Evolutionary conservation across 1,140 invertebrate species (phyloP).

Genomic region (Carcinoscorpius rotundicauda): DNA sequence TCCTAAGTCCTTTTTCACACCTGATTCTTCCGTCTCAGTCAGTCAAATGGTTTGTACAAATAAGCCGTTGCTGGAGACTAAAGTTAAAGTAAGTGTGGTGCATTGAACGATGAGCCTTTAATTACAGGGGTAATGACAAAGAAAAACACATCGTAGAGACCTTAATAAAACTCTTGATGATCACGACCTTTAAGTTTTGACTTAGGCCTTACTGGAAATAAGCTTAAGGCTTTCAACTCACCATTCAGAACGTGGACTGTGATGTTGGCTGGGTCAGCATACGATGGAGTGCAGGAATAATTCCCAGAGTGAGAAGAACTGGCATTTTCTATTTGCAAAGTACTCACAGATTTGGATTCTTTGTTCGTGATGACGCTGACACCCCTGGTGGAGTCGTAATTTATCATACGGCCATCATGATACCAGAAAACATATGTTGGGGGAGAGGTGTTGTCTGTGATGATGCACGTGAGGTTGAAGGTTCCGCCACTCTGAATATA

Average conservation of each 20-base stretch:
- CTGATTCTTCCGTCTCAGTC: too few relatives aligned
- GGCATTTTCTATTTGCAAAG: conserved; percentile 73
- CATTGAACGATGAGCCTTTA: too few relatives aligned
- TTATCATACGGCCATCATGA: conserved; percentile 61
- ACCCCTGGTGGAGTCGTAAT: conserved; percentile 43
- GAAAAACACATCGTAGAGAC: too few relatives aligned
- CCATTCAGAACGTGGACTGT: conserved; percentile 72
- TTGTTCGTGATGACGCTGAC: conserved; percentile 79
- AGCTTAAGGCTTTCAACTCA: conserved; percentile 34
- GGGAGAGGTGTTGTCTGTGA: conserved; percentile 67
- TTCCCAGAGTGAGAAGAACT: conserved; percentile 52
- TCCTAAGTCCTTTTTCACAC: too few relatives aligned
- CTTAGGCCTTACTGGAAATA: too few relatives aligned
- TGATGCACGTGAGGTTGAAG: conserved; percentile 74
- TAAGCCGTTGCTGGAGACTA: too few relatives aligned
- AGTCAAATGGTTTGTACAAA: too few relatives aligned
- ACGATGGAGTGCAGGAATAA: conserved; percentile 71
- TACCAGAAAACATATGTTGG: conserved; percentile 65
- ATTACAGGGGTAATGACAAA: too few relatives aligned
- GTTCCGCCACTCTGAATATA: conserved; percentile 75
- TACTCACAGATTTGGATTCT: conserved; percentile 73
- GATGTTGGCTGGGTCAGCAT: conserved; percentile 65
- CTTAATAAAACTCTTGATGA: too few relatives aligned
- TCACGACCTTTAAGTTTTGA: too few relatives aligned
- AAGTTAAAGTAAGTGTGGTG: too few relatives aligned